Evolutionary conservation across 1,140 invertebrate species (phyloP), one percentile per base, ranked within the genome.

Genomic region (Vanessa tameamea): DNA sequence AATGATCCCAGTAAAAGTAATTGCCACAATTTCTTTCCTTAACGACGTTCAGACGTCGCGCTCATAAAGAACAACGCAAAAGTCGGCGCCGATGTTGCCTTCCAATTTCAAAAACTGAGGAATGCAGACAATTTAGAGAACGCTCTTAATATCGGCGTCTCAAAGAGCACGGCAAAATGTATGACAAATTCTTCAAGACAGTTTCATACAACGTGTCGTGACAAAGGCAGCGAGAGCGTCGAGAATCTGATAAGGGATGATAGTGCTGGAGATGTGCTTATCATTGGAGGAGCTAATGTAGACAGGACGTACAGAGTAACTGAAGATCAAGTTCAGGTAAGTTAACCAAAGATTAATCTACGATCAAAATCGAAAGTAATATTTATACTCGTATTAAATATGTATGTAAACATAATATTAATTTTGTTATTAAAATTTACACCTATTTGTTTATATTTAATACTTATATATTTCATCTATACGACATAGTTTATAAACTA

Each of bases 11-110:
- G 76, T 81, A 73, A 81, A 82, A 69, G 81, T 86, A 83, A 88
- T 89, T 88, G 79, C 73, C 69, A 81, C 79, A 85, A 86, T 87
- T 83, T 84, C 75, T 76, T 85, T 82, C 84, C 81, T 91, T 81
- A 92, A 87, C 81, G 79, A 79, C 73, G 68, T 66, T 53, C 87
- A 96, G 97, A 99, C 93, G 96, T 98, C 84, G 97, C 96, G 5
- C 93, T 99, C 37, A 96, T 99, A 81, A 96, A 97, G 93, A 98
- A 99, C 91, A 99, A 99, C 93, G 98, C 97, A 3, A 93, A 87
- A 76, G 94, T 98, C 65, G 98, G 97, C 16, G 95, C 97, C 66
- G 91, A 96, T 90, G 97, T 99, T 82, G 97, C 98, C 11, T 88
- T 95, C 7, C 94, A 95, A 84, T 94, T 96, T 72, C 84, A 91